A percentile compares a stretch with the other conserved stretches of the same genome.
These are phyloP conservation scores for Malurus splendens DNA, from an alignment of 2,797 vertebrate genomes.

Conservation along the genomic window DNA sequence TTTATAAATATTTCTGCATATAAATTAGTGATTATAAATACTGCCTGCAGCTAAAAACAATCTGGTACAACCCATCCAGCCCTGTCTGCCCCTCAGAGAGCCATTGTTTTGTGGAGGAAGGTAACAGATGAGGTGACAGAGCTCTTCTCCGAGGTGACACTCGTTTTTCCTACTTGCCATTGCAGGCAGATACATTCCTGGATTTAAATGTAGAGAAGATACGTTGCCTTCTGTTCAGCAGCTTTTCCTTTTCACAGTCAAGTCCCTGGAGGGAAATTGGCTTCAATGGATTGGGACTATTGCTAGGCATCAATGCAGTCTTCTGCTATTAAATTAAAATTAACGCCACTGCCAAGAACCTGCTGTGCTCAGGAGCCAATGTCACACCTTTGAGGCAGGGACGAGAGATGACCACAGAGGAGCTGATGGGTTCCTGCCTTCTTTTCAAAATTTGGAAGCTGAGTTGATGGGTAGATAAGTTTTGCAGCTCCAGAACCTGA, in stretches of 20 bases:
- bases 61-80: neutral
- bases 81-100: neutral
- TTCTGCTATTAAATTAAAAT: neutral
- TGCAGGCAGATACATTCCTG: neutral
- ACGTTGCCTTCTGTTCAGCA: slow-evolving; percentile 23
- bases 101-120: neutral
- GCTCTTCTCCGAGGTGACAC: neutral
- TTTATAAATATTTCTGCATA: slow-evolving; percentile 44
- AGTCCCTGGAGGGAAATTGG: neutral
- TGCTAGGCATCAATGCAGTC: neutral
- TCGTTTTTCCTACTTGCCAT: neutral
- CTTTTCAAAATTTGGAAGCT: neutral
- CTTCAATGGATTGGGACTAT: neutral
- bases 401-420: neutral
- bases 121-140: slow-evolving; percentile 6
- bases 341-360: neutral
- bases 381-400: accelerated
- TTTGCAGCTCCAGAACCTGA: neutral
- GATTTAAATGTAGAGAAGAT: neutral
- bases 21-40: slow-evolving; percentile 32
- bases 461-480: neutral
- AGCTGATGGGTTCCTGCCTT: neutral
- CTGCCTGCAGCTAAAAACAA: neutral
- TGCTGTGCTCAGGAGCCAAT: neutral
- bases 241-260: neutral